A percentile compares a stretch with the other conserved stretches of the same genome.
Evolutionary conservation across 1,140 invertebrate genomes (phyloP).

Genomic region (Papilio xuthus): DNA sequence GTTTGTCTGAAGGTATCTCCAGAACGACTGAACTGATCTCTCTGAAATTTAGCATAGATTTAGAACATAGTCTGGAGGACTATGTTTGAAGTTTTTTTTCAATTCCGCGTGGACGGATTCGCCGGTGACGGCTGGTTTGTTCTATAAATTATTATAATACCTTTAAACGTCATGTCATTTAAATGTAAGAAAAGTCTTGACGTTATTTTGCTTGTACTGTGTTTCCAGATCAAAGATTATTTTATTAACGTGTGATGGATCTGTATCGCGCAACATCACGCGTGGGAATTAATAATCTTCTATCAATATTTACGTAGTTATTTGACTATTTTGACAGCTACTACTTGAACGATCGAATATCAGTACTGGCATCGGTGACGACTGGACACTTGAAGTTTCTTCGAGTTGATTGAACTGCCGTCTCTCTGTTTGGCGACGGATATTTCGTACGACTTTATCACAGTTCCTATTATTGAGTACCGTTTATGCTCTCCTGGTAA

Average conservation of each 20-base stretch:
- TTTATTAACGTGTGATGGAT: not conserved
- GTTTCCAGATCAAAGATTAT: not conserved
- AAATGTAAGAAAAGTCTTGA: too few relatives aligned
- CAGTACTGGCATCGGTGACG: slow-evolving; percentile 33
- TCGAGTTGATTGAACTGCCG: slow-evolving; percentile 39
- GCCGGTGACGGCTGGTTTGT: too few relatives aligned
- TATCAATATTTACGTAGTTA: slow-evolving; percentile 54
- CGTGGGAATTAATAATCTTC: slow-evolving; percentile 43
- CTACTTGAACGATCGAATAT: slow-evolving; percentile 56
- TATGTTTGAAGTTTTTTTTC: too few relatives aligned
- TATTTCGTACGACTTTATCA: slow-evolving; percentile 23
- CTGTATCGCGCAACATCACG: not conserved
- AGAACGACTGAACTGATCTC: too few relatives aligned
- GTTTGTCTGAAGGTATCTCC: too few relatives aligned
- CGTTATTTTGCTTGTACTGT: not conserved
- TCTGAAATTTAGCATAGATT: too few relatives aligned
- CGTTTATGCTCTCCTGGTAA: slow-evolving; percentile 13
- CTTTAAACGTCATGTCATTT: too few relatives aligned
- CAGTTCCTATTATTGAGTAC: slow-evolving; percentile 17
- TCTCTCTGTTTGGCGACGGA: slow-evolving; percentile 34
- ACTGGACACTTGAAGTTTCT: slow-evolving; percentile 40
- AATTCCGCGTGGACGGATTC: too few relatives aligned
- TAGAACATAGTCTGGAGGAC: too few relatives aligned
- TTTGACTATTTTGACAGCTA: slow-evolving; percentile 61
- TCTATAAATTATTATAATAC: too few relatives aligned